A percentile compares a stretch with the other conserved stretches of the same genome.
phyloP scores from a whole-genome alignment of 1,140 invertebrate genomes.

The Drosophila nikananu region DNA sequence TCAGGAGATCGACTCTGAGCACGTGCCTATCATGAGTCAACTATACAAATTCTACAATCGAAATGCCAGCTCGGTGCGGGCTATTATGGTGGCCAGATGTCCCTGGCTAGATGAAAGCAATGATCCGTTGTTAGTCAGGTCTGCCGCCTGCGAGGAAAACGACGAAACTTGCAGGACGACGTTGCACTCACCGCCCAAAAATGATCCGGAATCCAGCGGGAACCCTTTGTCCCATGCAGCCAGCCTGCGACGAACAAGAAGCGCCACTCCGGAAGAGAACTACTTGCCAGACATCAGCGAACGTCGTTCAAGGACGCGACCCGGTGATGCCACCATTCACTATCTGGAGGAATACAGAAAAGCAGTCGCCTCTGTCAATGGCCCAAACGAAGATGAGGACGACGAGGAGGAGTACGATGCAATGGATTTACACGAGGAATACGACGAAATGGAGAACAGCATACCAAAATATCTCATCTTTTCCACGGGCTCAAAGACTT shows the following conservation, averaged over 20 bases:
- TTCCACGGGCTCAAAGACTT: slow-evolving; percentile 93
- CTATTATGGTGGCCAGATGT: slow-evolving; percentile 85
- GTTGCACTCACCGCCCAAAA: neutral
- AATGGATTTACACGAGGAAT: slow-evolving; percentile 66
- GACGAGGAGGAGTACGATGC: slow-evolving; percentile 69
- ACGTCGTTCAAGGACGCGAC: slow-evolving; percentile 43
- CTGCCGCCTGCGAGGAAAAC: neutral
- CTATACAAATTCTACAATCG: slow-evolving; percentile 93
- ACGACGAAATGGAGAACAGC: slow-evolving; percentile 86
- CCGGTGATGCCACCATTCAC: slow-evolving; percentile 69
- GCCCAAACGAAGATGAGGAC: slow-evolving; percentile 49
- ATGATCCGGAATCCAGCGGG: slow-evolving; percentile 36
- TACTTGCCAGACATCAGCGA: slow-evolving; percentile 69
- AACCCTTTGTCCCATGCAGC: slow-evolving; percentile 72
- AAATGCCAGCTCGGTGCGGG: slow-evolving; percentile 90
- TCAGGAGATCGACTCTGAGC: slow-evolving; percentile 92
- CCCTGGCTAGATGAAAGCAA: slow-evolving; percentile 81
- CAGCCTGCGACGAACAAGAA: slow-evolving; percentile 54
- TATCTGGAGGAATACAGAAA: slow-evolving; percentile 72
- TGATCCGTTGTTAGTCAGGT: slow-evolving; percentile 53
- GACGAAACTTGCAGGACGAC: neutral
- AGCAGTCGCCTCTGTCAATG: slow-evolving; percentile 37
- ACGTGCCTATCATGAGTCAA: slow-evolving; percentile 92
- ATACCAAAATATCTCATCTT: slow-evolving; percentile 92
- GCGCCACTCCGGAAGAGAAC: slow-evolving; percentile 65